These are phyloP conservation scores for Aspidiotus destructor DNA, from an alignment of 2,888 invertebrate species.

Conservation along the genomic window DNA sequence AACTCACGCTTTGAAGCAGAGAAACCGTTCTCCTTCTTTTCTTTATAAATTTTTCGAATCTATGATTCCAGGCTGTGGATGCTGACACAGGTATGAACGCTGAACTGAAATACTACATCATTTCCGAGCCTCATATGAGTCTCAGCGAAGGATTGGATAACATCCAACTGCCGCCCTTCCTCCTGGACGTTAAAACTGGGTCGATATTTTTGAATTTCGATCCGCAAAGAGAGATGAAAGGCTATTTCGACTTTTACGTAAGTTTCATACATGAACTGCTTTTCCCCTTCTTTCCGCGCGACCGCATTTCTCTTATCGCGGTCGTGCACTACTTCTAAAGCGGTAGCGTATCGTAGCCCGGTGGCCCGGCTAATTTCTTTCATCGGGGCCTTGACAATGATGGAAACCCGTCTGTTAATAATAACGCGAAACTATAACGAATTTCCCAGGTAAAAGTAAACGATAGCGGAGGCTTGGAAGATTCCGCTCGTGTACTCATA, in stretches of 20 bases:
- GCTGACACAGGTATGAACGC: constrained; percentile 66
- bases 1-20: too few relatives aligned
- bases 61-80: constrained; percentile 57
- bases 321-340: too few relatives aligned
- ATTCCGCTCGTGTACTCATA: constrained; percentile 78
- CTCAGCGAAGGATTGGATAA: constrained; percentile 76
- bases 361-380: too few relatives aligned
- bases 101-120: constrained; percentile 62
- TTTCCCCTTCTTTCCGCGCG: neutral
- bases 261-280: constrained; percentile 35
- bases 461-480: constrained; percentile 70
- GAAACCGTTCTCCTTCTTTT: too few relatives aligned
- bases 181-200: constrained; percentile 71
- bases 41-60: too few relatives aligned
- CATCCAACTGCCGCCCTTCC: constrained; percentile 67
- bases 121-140: constrained; percentile 64
- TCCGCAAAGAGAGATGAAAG: constrained; percentile 93
- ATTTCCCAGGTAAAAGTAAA: constrained; percentile 63
- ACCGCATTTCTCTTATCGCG: neutral
- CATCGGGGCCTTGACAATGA: too few relatives aligned
- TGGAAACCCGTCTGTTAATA: too few relatives aligned
- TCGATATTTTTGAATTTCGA: constrained; percentile 83
- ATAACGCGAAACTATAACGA: neutral
- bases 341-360: too few relatives aligned
- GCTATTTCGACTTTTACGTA: constrained; percentile 86